Conservation (phyloP, 2,113 vertebrate species). For the Leucoraja erinaceus region DNA sequence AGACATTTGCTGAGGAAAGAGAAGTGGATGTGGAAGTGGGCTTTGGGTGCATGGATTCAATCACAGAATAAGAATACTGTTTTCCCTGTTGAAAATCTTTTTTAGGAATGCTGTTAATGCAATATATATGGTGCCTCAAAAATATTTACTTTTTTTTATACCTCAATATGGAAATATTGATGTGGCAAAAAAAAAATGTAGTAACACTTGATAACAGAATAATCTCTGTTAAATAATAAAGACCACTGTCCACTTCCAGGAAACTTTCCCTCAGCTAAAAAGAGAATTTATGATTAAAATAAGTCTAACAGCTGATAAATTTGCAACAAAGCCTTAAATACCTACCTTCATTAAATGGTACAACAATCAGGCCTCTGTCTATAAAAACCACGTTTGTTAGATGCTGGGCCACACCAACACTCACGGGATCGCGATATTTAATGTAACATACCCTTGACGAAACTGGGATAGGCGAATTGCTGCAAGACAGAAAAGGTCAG, state of each 20-base stretch:
- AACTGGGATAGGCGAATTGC: slow-evolving; percentile 83
- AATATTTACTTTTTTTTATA: not conserved
- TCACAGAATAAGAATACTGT: not conserved
- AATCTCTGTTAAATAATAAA: slow-evolving; percentile 13
- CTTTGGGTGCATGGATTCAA: no score
- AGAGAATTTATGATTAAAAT: not conserved
- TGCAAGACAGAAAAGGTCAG: slow-evolving; percentile 59
- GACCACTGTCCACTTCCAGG: not conserved
- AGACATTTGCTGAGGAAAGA: no score
- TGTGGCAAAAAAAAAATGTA: no score
- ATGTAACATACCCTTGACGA: slow-evolving; percentile 98
- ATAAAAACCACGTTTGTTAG: slow-evolving; percentile 98
- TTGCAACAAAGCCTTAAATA: slow-evolving; percentile 48
- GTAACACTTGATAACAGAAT: not conserved
- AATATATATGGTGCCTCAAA: not conserved
- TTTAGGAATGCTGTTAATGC: not conserved
- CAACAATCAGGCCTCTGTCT: slow-evolving; percentile 98
- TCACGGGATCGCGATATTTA: slow-evolving; percentile 87
- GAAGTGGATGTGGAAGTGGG: no score
- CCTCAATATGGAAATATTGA: not conserved
- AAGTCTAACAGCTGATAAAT: not conserved
- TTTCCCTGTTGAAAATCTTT: not conserved
- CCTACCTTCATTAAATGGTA: slow-evolving; percentile 97
- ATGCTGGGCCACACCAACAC: slow-evolving; percentile 97
- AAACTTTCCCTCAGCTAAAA: slow-evolving; percentile 12